Evolutionary conservation across 2,113 vertebrate genomes (phyloP).

Genomic region (Irena cyanogastra): DNA sequence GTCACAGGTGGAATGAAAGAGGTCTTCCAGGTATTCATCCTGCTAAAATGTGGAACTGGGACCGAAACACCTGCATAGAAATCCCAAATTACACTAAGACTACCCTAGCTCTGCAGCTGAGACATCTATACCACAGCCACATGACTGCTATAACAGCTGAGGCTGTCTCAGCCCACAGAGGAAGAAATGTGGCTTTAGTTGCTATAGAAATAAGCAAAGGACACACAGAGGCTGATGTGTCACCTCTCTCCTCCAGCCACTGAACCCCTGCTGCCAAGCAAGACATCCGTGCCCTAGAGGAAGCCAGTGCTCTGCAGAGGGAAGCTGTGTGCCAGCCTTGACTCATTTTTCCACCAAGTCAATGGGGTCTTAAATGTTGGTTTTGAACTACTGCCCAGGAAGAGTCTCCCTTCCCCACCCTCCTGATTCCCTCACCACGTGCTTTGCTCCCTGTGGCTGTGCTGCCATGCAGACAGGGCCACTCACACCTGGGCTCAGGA

Average conservation of each 20-base stretch:
- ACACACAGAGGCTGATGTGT: neutral
- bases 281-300: neutral
- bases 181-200: neutral
- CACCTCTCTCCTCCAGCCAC: neutral
- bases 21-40: neutral
- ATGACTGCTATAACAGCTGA: neutral
- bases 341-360: neutral
- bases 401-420: neutral
- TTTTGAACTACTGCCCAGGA: neutral
- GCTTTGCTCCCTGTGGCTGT: neutral
- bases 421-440: neutral
- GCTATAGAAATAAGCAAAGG: neutral
- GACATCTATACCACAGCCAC: neutral
- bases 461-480: neutral
- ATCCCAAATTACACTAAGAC: neutral
- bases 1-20: neutral
- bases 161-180: neutral
- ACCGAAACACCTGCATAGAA: neutral
- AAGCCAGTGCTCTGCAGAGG: neutral
- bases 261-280: fast-evolving
- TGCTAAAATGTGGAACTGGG: neutral
- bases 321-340: neutral
- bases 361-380: neutral
- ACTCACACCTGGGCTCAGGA: neutral
- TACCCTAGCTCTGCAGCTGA: neutral